Conservation (phyloP, 2,797 vertebrate species). For the Eupleurogrammus muticus region DNA sequence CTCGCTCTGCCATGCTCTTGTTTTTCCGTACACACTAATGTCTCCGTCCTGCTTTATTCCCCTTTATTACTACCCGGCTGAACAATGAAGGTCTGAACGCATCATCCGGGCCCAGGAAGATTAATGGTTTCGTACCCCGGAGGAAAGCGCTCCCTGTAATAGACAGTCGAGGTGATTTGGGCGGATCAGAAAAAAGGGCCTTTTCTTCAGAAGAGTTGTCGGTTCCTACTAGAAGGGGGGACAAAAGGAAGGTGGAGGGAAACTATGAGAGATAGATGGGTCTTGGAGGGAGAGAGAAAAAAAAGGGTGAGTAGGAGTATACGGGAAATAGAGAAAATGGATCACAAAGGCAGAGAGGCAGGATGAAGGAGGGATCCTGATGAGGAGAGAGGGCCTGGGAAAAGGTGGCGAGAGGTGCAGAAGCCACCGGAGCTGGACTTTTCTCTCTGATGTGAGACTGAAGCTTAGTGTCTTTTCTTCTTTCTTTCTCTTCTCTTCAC, state of each 20-base stretch:
- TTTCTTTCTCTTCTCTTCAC: conserved; percentile 6
- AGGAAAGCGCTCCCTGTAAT: conserved; percentile 65
- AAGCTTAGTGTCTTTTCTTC: conserved; percentile 56
- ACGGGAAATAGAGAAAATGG: conserved; percentile 49
- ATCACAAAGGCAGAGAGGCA: conserved; percentile 49
- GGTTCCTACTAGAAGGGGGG: conserved; percentile 58
- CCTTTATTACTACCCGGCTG: conserved; percentile 67
- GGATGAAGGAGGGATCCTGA: conserved; percentile 60
- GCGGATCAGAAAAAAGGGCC: conserved; percentile 66
- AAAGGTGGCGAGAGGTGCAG: conserved; percentile 63
- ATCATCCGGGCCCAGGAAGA: conserved; percentile 60
- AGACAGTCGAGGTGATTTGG: conserved; percentile 72
- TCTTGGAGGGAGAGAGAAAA: conserved; percentile 40
- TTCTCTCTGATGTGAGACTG: conserved; percentile 64
- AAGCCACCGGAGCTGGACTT: conserved; percentile 56
- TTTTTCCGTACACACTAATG: conserved; percentile 30
- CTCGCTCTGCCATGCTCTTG: conserved; percentile 21
- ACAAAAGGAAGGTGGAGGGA: conserved; percentile 47
- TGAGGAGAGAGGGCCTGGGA: conserved; percentile 71
- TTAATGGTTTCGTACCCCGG: conserved; percentile 69
- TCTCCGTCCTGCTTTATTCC: conserved; percentile 60
- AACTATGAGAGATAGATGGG: conserved; percentile 49
- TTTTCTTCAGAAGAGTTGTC: conserved; percentile 64
- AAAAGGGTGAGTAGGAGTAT: conserved; percentile 34
- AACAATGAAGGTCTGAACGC: conserved; percentile 62